Conservation (phyloP, 2,888 invertebrate species). For the Calameuta idolon region DNA sequence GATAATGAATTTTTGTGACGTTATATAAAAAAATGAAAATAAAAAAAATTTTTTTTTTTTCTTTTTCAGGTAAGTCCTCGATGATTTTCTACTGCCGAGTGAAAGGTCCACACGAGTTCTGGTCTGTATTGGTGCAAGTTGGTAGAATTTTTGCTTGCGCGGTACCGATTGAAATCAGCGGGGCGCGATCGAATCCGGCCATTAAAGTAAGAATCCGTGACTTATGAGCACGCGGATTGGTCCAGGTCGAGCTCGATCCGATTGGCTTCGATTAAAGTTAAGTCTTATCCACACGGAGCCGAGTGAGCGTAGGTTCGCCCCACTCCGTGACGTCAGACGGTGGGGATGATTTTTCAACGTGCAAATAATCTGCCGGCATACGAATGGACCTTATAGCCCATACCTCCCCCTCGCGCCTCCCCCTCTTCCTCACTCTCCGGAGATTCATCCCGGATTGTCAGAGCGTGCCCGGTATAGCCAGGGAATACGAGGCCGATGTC, state of each 20-base stretch:
- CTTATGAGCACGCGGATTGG: constrained; percentile 4
- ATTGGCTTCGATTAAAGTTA: neutral
- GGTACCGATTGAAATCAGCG: neutral
- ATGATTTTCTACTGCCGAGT: neutral
- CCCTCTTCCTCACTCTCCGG: constrained; percentile 17
- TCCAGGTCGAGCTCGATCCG: neutral
- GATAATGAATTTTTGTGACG: neutral
- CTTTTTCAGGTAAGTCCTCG: neutral
- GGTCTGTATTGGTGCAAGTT: neutral
- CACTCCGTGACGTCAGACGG: neutral
- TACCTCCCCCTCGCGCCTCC: constrained; percentile 5
- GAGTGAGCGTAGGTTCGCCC: neutral
- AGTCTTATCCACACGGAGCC: neutral
- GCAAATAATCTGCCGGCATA: constrained; percentile 3
- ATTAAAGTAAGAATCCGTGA: constrained; percentile 1
- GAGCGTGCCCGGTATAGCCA: neutral
- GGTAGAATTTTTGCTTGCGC: neutral
- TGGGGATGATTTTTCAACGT: neutral
- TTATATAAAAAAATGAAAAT: no score
- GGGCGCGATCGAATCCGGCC: constrained; percentile 1
- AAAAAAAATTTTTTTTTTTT: neutral
- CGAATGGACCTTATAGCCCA: neutral
- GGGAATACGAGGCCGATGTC: constrained; percentile 46
- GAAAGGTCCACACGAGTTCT: neutral
- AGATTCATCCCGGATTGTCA: constrained; percentile 29